Base-by-base conservation (phyloP, 2,888 invertebrate genomes). In the Vanessa cardui region DNA sequence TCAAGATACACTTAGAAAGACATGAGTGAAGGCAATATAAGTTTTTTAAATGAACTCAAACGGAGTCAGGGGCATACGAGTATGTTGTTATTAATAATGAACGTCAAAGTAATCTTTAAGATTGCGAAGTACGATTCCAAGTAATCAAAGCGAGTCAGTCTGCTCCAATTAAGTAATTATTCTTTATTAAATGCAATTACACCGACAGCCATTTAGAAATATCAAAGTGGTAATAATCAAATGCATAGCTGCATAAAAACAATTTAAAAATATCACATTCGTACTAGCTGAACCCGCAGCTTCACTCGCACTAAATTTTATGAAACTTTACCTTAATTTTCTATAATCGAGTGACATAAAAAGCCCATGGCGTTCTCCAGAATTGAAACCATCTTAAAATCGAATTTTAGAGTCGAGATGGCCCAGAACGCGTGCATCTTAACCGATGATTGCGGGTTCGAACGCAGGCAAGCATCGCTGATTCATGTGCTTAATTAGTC, bases 101-200 rank as follows among this genome's bases (percentile, higher is more conserved):
- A 45, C 54, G 49, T 64, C 21, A 33, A 68, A 59, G 64, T 64
- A 58, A 64, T 70, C 62, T 68, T 44, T 64, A 47, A 71, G 71
- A 71, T 72, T 59, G 69, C 39, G 9, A 54, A 65, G 58, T 63
- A 64, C 54, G 73, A 72, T 71, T 72, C 62, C 46, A 59, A 71
- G 73, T 68, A 72, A 75, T 75, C 74, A 74, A 74, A 73, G 71
- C 71, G 58, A 69, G 71, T 65, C 68, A 68, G 71, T 73, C 73
- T 69, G 50, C 56, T 62, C 66, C 69, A 75, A 72, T 75, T 75
- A 75, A 65, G 61, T 68, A 69, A 72, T 74, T 75, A 73, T 73
- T 66, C 63, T 66, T 69, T 69, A 75, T 73, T 72, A 74, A 70
- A 67, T 72, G 54, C 67, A 72, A 74, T 75, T 70, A 73, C 64